These are phyloP conservation scores for Melopsittacus undulatus DNA, from an alignment of 2,797 vertebrate species.

Conservation along the genomic window DNA sequence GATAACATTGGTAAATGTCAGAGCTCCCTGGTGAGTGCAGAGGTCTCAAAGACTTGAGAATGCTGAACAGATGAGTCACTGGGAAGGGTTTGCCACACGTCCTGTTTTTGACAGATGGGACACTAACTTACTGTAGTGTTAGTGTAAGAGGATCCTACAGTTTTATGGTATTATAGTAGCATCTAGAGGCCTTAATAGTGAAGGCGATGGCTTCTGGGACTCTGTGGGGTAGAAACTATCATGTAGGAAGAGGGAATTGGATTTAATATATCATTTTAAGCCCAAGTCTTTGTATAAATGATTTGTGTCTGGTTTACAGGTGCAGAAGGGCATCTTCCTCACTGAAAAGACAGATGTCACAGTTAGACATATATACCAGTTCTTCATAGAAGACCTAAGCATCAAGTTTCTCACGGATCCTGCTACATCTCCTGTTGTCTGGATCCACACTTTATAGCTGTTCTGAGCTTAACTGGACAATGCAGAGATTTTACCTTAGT, in stretches of 20 bases:
- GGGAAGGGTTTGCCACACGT: slow-evolving; percentile 27
- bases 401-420: neutral
- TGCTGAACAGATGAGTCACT: slow-evolving; percentile 65
- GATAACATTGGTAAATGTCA: slow-evolving; percentile 76
- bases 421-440: neutral
- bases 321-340: neutral
- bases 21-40: slow-evolving; percentile 63
- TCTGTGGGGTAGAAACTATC: neutral
- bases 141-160: neutral
- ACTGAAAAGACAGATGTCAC: neutral
- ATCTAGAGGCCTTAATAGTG: neutral
- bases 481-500: neutral
- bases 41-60: slow-evolving; percentile 44
- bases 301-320: neutral
- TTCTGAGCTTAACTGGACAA: neutral
- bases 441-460: neutral
- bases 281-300: neutral
- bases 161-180: slow-evolving; percentile 4
- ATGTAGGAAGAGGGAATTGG: neutral
- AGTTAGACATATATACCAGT: neutral
- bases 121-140: neutral
- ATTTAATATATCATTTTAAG: neutral
- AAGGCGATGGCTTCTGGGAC: neutral
- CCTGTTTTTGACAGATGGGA: slow-evolving; percentile 51
- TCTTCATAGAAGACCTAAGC: neutral